phyloP scores from a whole-genome alignment of 2,888 invertebrate species.

The Drosophila subquinaria region DNA sequence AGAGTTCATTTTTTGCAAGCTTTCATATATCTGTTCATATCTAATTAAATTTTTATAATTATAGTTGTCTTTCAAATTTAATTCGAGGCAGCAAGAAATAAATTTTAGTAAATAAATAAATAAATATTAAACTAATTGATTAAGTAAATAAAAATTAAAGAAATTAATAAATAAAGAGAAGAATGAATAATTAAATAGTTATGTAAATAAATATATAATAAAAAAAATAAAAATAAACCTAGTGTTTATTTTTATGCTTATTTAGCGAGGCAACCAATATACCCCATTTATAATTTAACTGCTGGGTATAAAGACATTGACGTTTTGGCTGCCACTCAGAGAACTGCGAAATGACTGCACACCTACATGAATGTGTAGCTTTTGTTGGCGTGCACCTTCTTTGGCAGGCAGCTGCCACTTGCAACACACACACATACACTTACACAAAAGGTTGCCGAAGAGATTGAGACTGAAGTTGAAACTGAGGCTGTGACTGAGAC shows the following conservation, averaged over 20 bases:
- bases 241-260: neutral
- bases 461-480: conserved; percentile 4
- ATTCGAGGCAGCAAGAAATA: too few relatives aligned
- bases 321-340: conserved; percentile 50
- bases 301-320: conserved; percentile 42
- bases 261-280: neutral
- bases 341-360: conserved; percentile 40
- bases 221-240: too few relatives aligned
- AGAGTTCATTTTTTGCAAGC: too few relatives aligned
- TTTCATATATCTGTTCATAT: too few relatives aligned
- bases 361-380: conserved; percentile 46
- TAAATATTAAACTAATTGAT: too few relatives aligned
- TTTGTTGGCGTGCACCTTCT: conserved; percentile 54
- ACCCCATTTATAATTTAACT: neutral
- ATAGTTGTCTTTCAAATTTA: too few relatives aligned
- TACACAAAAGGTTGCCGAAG: conserved; percentile 31
- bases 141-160: too few relatives aligned
- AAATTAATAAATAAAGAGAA: too few relatives aligned
- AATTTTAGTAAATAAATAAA: too few relatives aligned
- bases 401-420: conserved; percentile 64
- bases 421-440: conserved; percentile 43
- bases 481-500: conserved; percentile 8
- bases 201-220: too few relatives aligned
- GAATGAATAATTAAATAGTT: too few relatives aligned
- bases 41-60: too few relatives aligned